Evolutionary conservation across 2,797 vertebrate species (phyloP), one percentile per base, ranked within the genome.

Genomic region (Epinephelus malabaricus): DNA sequence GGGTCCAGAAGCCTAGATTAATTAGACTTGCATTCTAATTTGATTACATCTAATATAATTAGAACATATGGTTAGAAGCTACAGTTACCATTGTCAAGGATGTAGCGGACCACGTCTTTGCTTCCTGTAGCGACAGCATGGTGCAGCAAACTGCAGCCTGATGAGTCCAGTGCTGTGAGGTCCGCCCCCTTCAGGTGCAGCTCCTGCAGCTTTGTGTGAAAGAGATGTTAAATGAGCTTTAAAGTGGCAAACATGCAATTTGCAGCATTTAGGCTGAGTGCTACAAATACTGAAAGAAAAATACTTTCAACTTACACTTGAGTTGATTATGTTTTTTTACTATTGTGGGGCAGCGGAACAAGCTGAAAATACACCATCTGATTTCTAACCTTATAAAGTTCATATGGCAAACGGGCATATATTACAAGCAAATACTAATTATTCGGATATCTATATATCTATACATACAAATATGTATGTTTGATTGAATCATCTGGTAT

Each of bases 21-120:
- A 34, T 34, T 34, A 34, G 7, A 34, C 6, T 34, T 8, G 6
- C 34, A 34, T 1, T 34, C 34, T 0, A 34, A 34, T 34, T 34
- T 34, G 34, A 34, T 34, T 34, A 34, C 34, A 14, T 55, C 0
- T 21, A 54, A 21, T 27, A 2, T 11, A 38, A 55, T 25, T 2
- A 14, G 4, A 55, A 63, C 7, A 40, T 6, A 6, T 12, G 5
- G 11, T 13, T 34, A 5, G 1, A 11, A 30, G 14, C 7, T 23
- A 3, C 7, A 18, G 92, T 95, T 91, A 99, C 98, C 97, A 0
- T 97, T 96, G 84, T 98, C 96, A 0, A 98, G 95, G 88, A 99
- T 95, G 92, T 97, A 99, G 89, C 95, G 96, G 78, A 98, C 98
- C 30, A 96, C 96, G 60, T 99, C 97, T 89, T 99, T 99, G 94